phyloP scores from a whole-genome alignment of 2,113 vertebrate genomes.

The Monarcha castaneiventris region DNA sequence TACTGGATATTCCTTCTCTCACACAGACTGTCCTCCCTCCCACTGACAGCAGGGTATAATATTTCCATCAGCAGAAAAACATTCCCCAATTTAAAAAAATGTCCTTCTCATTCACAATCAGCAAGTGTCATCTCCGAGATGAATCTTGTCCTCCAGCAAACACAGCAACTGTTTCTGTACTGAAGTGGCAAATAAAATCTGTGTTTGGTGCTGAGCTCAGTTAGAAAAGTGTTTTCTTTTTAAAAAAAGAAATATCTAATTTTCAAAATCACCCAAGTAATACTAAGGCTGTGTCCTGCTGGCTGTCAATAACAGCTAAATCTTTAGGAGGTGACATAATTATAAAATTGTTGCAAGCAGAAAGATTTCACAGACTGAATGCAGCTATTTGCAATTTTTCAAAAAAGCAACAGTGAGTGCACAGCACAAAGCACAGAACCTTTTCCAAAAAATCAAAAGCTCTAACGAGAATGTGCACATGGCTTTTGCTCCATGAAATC shows the following conservation, averaged over 20 bases:
- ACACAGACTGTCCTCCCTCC: background rate
- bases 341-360: background rate
- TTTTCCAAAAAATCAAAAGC: background rate
- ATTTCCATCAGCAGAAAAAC: background rate
- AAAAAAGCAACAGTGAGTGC: background rate
- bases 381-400: background rate
- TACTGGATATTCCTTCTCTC: background rate
- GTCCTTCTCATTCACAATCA: background rate
- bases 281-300: background rate
- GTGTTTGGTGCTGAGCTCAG: background rate
- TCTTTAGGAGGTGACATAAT: background rate
- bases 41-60: background rate
- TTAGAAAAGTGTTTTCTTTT: background rate
- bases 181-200: background rate
- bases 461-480: rapidly evolving
- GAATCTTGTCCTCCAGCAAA: background rate
- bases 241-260: background rate
- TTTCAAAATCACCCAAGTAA: background rate
- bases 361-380: background rate
- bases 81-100: background rate
- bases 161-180: background rate
- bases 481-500: background rate
- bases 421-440: background rate
- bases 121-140: background rate
- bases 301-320: background rate